A percentile compares a stretch with the other conserved stretches of the same genome.
Evolutionary conservation across 1,140 invertebrate species (phyloP).

Genomic region (Drosophila paulistorum): DNA sequence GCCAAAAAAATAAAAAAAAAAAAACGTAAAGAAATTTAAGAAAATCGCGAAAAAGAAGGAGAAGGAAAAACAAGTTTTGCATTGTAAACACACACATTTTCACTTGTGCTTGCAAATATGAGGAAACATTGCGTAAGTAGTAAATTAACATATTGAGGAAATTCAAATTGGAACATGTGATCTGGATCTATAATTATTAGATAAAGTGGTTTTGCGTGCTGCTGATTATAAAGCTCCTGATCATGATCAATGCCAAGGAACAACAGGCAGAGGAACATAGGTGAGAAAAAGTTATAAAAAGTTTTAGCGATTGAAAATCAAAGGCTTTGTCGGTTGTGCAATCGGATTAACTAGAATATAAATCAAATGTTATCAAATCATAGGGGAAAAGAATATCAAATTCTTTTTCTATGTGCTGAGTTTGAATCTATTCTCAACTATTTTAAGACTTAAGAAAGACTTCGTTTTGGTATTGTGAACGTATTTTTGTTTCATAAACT

Average conservation of each 20-base stretch:
- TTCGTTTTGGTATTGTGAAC: too few species aligned
- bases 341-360: too few species aligned
- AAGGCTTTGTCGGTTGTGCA: too few species aligned
- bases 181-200: conserved; percentile 38
- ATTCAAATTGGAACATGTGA: conserved; percentile 26
- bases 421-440: too few species aligned
- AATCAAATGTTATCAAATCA: too few species aligned
- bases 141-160: conserved; percentile 37
- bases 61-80: neutral
- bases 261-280: conserved; percentile 65
- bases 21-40: conserved; percentile 23
- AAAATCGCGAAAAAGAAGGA: conserved; percentile 16
- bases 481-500: too few species aligned
- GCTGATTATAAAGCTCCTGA: conserved; percentile 35
- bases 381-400: too few species aligned
- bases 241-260: conserved; percentile 41
- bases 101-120: conserved; percentile 32
- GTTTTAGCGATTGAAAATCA: neutral
- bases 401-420: too few species aligned
- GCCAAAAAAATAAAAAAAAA: conserved; percentile 27
- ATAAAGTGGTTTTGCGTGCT: conserved; percentile 56
- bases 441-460: too few species aligned
- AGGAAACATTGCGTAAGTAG: conserved; percentile 77
- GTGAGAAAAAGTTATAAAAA: conserved; percentile 28
- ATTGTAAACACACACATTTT: conserved; percentile 34